These are phyloP conservation scores for Engystomops pustulosus DNA, from an alignment of 2,113 vertebrate species.

Conservation along the genomic window DNA sequence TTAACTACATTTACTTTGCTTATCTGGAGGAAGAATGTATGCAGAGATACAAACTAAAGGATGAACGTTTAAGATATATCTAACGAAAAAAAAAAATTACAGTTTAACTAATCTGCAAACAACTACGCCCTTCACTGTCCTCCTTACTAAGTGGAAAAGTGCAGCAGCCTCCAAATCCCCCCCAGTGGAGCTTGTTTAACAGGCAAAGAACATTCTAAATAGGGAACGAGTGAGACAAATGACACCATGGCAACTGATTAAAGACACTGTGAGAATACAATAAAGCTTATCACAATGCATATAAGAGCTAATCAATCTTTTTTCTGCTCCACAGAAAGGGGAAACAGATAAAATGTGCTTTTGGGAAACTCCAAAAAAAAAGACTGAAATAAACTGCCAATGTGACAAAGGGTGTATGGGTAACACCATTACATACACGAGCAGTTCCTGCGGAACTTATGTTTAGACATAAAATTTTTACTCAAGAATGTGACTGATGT, in stretches of 20 bases:
- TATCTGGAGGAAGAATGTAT: background rate
- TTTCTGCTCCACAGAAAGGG: slow-evolving; percentile 28
- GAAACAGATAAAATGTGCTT: slow-evolving; percentile 26
- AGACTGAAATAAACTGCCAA: background rate
- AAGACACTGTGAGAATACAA: slow-evolving; percentile 46
- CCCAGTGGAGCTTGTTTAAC: slow-evolving; percentile 46
- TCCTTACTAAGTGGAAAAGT: slow-evolving; percentile 30
- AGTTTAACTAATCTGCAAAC: slow-evolving; percentile 24
- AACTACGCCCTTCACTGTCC: slow-evolving; percentile 41
- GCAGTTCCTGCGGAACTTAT: background rate
- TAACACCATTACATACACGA: background rate
- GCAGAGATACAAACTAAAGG: background rate
- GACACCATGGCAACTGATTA: slow-evolving; percentile 58
- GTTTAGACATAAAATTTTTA: background rate
- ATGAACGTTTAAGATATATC: background rate
- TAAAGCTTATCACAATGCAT: slow-evolving; percentile 54
- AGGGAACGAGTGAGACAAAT: slow-evolving; percentile 34
- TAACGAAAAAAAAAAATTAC: background rate
- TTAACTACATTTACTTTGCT: background rate
- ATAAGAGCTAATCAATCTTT: slow-evolving; percentile 54
- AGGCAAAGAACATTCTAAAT: slow-evolving; percentile 42
- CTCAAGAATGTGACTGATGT: too few relatives aligned
- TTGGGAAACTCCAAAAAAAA: slow-evolving; percentile 41
- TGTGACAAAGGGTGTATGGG: background rate
- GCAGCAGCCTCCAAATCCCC: slow-evolving; percentile 31